These are phyloP conservation scores for Hypanus sabinus DNA, from an alignment of 2,113 vertebrate genomes.

Conservation along the genomic window DNA sequence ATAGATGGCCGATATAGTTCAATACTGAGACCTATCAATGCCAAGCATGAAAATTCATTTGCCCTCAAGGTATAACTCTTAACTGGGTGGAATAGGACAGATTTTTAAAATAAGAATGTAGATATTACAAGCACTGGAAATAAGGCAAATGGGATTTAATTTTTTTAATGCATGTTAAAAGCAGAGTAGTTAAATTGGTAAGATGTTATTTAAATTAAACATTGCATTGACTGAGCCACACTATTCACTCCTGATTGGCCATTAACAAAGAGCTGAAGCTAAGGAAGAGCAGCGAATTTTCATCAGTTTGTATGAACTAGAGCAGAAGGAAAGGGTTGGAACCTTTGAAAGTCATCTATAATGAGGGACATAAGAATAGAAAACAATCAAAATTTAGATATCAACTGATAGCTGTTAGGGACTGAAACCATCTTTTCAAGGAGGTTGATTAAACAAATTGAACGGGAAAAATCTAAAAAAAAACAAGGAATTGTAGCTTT, in stretches of 20 bases:
- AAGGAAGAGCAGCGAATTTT: not conserved
- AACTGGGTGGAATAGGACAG: not conserved
- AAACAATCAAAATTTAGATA: not conserved
- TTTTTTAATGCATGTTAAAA: not conserved
- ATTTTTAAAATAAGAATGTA: not conserved
- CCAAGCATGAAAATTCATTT: no score
- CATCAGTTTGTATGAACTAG: not conserved
- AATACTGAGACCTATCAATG: not conserved
- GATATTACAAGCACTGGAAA: not conserved
- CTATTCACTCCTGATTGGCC: not conserved
- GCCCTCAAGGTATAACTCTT: not conserved
- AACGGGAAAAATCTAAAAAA: not conserved
- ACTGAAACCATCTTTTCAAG: not conserved
- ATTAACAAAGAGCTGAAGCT: not conserved
- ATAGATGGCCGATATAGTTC: not conserved
- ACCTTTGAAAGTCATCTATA: not conserved
- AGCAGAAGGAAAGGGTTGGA: not conserved
- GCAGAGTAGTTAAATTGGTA: not conserved
- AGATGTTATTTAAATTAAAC: not conserved
- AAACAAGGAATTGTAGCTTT: not conserved
- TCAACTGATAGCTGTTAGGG: not conserved
- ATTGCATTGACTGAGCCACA: not conserved
- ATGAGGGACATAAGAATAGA: not conserved
- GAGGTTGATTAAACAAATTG: not conserved
- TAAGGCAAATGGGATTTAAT: not conserved